Conservation (phyloP, 2,113 vertebrate species). For the Pangasianodon gigas region DNA sequence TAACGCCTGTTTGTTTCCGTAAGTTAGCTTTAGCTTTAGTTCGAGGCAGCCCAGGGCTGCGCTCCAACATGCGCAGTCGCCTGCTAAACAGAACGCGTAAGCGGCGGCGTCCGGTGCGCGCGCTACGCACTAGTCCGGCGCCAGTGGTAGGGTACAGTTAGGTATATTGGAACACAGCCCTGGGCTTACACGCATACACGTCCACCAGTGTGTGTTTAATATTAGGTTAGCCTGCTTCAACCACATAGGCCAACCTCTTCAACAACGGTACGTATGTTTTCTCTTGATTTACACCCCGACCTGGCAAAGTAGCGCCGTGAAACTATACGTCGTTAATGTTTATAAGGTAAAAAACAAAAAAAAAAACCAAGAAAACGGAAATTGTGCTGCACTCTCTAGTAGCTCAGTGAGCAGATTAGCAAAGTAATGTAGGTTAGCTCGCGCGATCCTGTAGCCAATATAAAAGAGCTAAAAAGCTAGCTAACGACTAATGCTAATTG, state of each 20-base stretch:
- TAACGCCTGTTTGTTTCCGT: constrained; percentile 24
- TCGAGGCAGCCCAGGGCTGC: not conserved
- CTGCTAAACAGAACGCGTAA: not conserved
- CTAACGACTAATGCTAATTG: not conserved
- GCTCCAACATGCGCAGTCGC: constrained; percentile 1
- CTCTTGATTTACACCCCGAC: not conserved
- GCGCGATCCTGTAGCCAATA: not conserved
- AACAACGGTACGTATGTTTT: constrained; percentile 38
- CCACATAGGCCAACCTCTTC: constrained; percentile 42
- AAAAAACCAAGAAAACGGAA: not conserved
- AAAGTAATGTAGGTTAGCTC: constrained; percentile 22
- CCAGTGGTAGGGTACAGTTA: not conserved
- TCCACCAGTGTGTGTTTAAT: constrained; percentile 46
- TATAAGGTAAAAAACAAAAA: not conserved
- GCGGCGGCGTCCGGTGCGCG: not conserved
- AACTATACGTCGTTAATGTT: not conserved
- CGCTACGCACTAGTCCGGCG: constrained; percentile 1
- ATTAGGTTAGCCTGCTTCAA: constrained; percentile 41
- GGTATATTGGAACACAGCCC: constrained; percentile 18
- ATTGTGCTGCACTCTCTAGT: constrained; percentile 1
- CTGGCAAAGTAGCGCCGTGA: not conserved
- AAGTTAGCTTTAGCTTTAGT: not conserved
- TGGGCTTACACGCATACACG: constrained; percentile 48
- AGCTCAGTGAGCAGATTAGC: constrained; percentile 35
- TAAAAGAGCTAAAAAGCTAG: not conserved